A percentile compares a stretch with the other conserved stretches of the same genome.
These are phyloP conservation scores for Drosophila falleni DNA, from an alignment of 2,888 invertebrate genomes.

Conservation along the genomic window DNA sequence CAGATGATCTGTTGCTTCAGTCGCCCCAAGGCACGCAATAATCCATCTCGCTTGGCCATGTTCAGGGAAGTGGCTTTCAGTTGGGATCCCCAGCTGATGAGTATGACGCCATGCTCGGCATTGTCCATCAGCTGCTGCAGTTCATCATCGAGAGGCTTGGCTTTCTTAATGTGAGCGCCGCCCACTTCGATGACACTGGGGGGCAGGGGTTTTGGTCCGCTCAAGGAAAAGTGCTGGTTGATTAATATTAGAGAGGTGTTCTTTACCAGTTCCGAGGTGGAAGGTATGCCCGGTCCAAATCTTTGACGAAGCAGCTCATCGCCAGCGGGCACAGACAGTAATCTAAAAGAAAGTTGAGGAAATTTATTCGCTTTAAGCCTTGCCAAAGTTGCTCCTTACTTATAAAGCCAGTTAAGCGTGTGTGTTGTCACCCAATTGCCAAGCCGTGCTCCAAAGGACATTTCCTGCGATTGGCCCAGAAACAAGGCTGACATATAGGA, in stretches of 20 bases:
- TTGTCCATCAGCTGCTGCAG: conserved; percentile 88
- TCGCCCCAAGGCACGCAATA: conserved; percentile 87
- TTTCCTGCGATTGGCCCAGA: conserved; percentile 85
- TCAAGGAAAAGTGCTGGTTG: conserved; percentile 87
- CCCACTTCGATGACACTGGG: conserved; percentile 87
- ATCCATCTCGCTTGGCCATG: conserved; percentile 86
- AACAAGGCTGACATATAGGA: conserved; percentile 87
- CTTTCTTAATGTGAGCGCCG: conserved; percentile 86
- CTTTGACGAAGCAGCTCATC: conserved; percentile 68
- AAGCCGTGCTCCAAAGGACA: conserved; percentile 85
- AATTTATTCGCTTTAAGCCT: not conserved
- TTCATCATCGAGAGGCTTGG: conserved; percentile 84
- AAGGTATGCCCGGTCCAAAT: conserved; percentile 84
- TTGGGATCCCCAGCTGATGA: conserved; percentile 90
- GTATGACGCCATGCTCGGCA: conserved; percentile 88
- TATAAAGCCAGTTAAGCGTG: conserved; percentile 76
- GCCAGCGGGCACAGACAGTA: conserved; percentile 38
- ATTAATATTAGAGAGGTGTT: conserved; percentile 85
- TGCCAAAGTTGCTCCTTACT: conserved; percentile 35
- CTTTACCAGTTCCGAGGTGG: conserved; percentile 85
- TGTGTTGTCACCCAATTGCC: conserved; percentile 85
- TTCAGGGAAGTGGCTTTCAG: conserved; percentile 88
- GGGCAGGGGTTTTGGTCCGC: conserved; percentile 86
- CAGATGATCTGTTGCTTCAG: conserved; percentile 89
- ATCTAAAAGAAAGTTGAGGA: conserved; percentile 9